Evolutionary conservation across 2,888 invertebrate genomes (phyloP), one percentile per base, ranked within the genome.

Genomic region (Spialia ferax): DNA sequence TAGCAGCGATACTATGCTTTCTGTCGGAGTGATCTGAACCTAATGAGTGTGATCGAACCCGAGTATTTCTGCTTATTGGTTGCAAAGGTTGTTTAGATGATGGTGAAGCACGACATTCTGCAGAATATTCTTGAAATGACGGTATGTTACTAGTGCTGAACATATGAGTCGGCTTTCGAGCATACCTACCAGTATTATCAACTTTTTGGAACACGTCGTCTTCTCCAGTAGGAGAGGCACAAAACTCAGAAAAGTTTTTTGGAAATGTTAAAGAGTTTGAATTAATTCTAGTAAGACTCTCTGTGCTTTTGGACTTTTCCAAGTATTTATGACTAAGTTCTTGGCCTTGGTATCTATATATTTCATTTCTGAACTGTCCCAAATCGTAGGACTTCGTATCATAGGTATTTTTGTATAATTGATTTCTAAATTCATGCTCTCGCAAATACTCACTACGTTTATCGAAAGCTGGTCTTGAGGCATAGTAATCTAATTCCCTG

Each of bases 81-180:
- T 87, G 84, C 70, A 87, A 77, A 71, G 89, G 89, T 79, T 85
- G 83, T 70, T 78, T 81, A 67, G 76, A 75, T 63, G 85, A 78
- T 72, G 83, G 82, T 63, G 89, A 84, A 10, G 84, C 85, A 4
- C 81, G 72, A 71, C 86, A 82, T 73, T 80, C 83, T n/a, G 87
- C 86, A 59, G 87, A 87, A 80, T 94, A 94, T 80, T 94, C 94
- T 83, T 91, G 94, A 79, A 92, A 91, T 71, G 91, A 89, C 42
- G 93, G 93, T 68, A 91, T 85, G 77, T 94, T 94, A 73, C 94
- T 94, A 60, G 94, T 94, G 78, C 93, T 94, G 72, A 94, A 94
- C 71, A 88, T 86, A 77, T 90, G 93, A 74, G 80, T 74, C 50
- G 77, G 79, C 71, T 82, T 88, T 75, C 79, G 86, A 61, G 13